Base-by-base conservation (phyloP, 2,888 invertebrate genomes). In the Nineta flava region DNA sequence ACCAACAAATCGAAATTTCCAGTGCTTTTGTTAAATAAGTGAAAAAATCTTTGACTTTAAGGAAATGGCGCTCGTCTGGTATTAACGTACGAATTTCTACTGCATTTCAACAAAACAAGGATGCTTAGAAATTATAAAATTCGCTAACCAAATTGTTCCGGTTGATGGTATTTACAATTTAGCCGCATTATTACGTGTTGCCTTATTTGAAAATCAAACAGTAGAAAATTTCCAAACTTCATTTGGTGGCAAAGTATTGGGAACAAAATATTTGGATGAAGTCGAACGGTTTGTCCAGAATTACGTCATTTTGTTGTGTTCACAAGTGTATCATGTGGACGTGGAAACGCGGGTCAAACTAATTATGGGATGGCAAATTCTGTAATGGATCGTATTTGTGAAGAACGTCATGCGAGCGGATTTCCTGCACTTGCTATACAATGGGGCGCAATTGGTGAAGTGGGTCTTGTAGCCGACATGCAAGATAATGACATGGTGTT, bases 401-500 rank as follows among this genome's bases (percentile, higher is more conserved):
- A 88, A 64, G 69, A 72, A 59, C 76, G 90, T 54, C 71, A 71
- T 58, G 67, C 65, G 50, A 77, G 79, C 7, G 85, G 87, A 0
- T 70, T 81, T 0, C 87, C 88, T 1, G 92, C 76, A 0, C 65
- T 88, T 52, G 92, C 92, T 2, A 79, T 94, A 9, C 88, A 94
- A 63, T 94, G 93, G 92, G 93, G 94, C 34, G 92, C 90, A 34
- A 76, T 94, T 48, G 94, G 90, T 48, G 92, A 94, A 64, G 80
- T 74, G 15, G 85, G 84, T 34, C 68, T 83, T 6, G 76, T 83
- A 3, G 73, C 80, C 13, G 78, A 82, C 10, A 62, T 68, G 63
- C 62, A 69, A 53, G 70, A 69, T 53, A 64, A 67, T 17, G 58
- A 66, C 45, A 58, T 58, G n/a, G 66, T 67, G 53, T 50, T 69